A percentile compares a stretch with the other conserved stretches of the same genome.
Evolutionary conservation across 2,888 invertebrate species (phyloP).

Genomic region (Agrotis puta): DNA sequence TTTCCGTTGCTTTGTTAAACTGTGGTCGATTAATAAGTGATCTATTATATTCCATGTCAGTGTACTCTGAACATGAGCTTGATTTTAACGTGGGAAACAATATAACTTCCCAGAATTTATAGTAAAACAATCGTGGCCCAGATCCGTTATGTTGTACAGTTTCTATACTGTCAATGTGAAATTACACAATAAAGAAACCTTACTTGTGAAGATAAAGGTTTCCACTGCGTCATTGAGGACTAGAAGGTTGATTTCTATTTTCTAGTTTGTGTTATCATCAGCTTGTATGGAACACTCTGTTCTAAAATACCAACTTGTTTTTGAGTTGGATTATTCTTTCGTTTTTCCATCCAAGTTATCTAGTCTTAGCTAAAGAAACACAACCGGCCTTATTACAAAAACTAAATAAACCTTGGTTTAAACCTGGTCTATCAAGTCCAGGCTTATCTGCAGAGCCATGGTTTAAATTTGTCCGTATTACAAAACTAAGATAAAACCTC

Average conservation of each 20-base stretch:
- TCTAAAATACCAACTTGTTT: constrained; percentile 14
- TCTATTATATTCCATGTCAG: constrained; percentile 54
- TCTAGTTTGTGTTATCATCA: constrained; percentile 25
- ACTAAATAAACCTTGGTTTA: too few species aligned
- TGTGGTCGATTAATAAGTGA: constrained; percentile 54
- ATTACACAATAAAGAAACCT: constrained; percentile 55
- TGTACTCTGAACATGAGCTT: constrained; percentile 58
- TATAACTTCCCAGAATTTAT: constrained; percentile 53
- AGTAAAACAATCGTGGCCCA: constrained; percentile 53
- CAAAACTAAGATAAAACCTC: too few species aligned
- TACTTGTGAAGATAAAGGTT: constrained; percentile 44
- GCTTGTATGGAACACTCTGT: constrained; percentile 12
- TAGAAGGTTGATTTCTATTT: constrained; percentile 24
- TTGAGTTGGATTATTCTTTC: constrained; percentile 4
- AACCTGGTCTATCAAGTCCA: too few species aligned
- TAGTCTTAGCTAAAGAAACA: not conserved
- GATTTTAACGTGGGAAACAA: constrained; percentile 59
- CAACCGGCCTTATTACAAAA: too few species aligned
- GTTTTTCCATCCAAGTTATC: constrained; percentile 6
- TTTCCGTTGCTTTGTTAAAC: constrained; percentile 75
- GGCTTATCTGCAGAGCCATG: too few species aligned
- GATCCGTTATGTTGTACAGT: constrained; percentile 49
- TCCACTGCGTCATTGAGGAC: constrained; percentile 21
- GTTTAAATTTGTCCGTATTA: too few species aligned
- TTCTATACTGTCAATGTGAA: constrained; percentile 58